A percentile compares a stretch with the other conserved stretches of the same genome.
phyloP scores from a whole-genome alignment of 2,888 invertebrate genomes.

The Eristalis arbustorum region DNA sequence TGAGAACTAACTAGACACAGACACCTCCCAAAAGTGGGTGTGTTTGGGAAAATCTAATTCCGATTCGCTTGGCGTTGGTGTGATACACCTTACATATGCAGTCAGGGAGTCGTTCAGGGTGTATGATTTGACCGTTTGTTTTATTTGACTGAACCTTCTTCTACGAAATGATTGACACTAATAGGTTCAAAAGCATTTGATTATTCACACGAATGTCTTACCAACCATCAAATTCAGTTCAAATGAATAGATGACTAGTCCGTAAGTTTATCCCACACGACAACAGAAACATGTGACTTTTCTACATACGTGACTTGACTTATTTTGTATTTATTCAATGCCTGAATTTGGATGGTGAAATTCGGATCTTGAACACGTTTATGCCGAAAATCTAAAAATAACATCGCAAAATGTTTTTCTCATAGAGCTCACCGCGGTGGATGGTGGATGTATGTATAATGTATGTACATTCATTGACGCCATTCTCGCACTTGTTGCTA shows the following conservation, averaged over 20 bases:
- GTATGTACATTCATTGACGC: constrained; percentile 11
- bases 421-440: not conserved
- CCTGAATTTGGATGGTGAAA: constrained; percentile 32
- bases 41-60: constrained; percentile 7
- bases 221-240: not conserved
- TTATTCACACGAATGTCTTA: not conserved
- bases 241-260: constrained; percentile 32
- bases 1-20: constrained; percentile 2
- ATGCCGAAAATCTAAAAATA: constrained; percentile 37
- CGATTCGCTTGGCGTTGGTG: not conserved
- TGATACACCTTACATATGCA: too few species aligned
- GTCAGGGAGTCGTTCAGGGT: not conserved
- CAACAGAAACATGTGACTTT: constrained; percentile 18
- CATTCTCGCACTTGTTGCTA: constrained; percentile 47
- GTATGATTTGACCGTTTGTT: not conserved
- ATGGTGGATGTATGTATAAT: not conserved
- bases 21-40: constrained; percentile 30
- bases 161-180: constrained; percentile 30
- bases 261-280: constrained; percentile 10
- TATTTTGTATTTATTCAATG: constrained; percentile 5
- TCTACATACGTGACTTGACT: constrained; percentile 28
- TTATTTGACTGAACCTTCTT: not conserved
- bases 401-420: constrained; percentile 5
- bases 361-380: constrained; percentile 46
- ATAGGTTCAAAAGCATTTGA: constrained; percentile 4